Evolutionary conservation across 2,113 vertebrate genomes (phyloP), one percentile per base, ranked within the genome.

Genomic region (Elachura formosa): DNA sequence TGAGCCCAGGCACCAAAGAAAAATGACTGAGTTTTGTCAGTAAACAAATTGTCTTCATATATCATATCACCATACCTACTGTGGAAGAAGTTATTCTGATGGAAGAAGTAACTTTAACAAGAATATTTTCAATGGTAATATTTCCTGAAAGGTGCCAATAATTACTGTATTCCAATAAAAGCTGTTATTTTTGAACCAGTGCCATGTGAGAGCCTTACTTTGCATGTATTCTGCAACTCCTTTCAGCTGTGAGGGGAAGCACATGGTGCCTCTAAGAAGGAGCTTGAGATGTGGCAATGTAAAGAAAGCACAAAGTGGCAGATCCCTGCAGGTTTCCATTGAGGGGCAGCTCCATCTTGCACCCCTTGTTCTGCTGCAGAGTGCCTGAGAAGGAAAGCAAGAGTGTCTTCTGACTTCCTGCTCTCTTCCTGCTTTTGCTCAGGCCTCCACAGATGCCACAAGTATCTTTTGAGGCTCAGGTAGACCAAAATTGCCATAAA

Each of bases 81-180:
- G 52, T 55, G 76, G 43, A 92, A 92, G 55, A 90, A 87, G 26
- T 89, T 80, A 74, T 17, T 87, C 81, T 81, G n/a, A n/a, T 34
- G 55, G 67, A 92, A 89, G 48, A 85, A 89, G 26, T 86, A 34
- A 82, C 43, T 92, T 81, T 36, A 78, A 62, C 11, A 71, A 43
- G 34, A 71, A 78, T 36, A 75, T 33, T 93, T 84, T 89, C 45
- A 68, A 28, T 18, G 29, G 29, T 75, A 82, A 52, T 15, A 13
- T 56, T 78, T 63, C 63, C 34, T 75, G 61, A 59, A 68, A 95
- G 22, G 45, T 87, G 54, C 48, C 56, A 89, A 13, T 84, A 87
- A 78, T 59, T 89, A 46, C 26, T 16, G 10, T 40, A 64, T 49
- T 52, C 24, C 40, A n/a, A 59, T 33, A 51, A 78, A 93, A 78